Evolutionary conservation across 64 coral and sea anemone genomes (phyloP).

Genomic region (Pachyseris speciosa): DNA sequence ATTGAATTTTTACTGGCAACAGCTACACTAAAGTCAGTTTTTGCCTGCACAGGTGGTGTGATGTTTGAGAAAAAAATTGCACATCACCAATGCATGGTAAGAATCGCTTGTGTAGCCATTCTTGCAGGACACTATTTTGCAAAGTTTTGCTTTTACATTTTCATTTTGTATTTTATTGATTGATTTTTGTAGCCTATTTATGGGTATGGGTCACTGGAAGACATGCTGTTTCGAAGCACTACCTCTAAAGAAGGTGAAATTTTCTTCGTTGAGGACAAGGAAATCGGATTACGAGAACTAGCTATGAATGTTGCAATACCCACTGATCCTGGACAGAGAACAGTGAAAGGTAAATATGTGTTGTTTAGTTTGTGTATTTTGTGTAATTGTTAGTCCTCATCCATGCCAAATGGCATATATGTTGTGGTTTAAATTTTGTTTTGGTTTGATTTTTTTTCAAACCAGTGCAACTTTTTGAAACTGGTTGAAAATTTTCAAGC

Average conservation of each 20-base stretch:
- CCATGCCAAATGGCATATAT: too few relatives aligned
- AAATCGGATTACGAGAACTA: slow-evolving; percentile 80
- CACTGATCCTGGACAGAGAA: slow-evolving; percentile 83
- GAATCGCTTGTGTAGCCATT: too few relatives aligned
- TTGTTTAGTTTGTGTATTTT: background rate
- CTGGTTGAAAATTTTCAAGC: too few relatives aligned
- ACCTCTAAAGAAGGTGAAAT: slow-evolving; percentile 80
- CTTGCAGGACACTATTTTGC: too few relatives aligned
- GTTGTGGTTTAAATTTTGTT: too few relatives aligned
- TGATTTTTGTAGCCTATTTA: slow-evolving; percentile 70
- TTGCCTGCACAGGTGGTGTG: too few relatives aligned
- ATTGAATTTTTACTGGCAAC: too few relatives aligned
- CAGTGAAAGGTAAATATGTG: slow-evolving; percentile 63
- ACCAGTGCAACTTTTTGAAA: too few relatives aligned
- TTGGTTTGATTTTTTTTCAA: too few relatives aligned
- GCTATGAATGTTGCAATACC: slow-evolving; percentile 81
- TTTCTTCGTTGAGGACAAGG: slow-evolving; percentile 94
- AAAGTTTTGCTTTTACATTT: background rate
- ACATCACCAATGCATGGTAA: too few relatives aligned
- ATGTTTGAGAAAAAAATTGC: too few relatives aligned
- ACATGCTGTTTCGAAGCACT: slow-evolving; percentile 77
- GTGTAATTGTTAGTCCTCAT: background rate
- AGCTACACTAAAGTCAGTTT: too few relatives aligned
- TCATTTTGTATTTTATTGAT: background rate
- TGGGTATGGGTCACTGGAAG: slow-evolving; percentile 86